phyloP scores from a whole-genome alignment of 2,888 invertebrate species.

The Plebejus anna region DNA sequence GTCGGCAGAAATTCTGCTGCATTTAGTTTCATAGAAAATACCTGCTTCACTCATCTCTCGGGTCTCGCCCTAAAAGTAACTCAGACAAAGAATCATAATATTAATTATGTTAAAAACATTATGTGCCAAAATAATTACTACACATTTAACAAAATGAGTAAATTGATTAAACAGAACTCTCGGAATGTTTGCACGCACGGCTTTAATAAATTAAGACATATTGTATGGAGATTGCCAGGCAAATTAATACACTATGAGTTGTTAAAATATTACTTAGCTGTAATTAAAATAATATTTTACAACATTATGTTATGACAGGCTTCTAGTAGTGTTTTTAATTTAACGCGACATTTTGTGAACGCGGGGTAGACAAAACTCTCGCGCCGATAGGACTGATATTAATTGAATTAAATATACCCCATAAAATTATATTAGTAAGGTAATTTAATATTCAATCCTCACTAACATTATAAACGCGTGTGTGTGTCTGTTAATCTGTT shows the following conservation, averaged over 20 bases:
- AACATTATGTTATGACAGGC: not conserved
- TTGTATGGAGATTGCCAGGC: constrained; percentile 1
- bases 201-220: constrained; percentile 9
- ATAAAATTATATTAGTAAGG: too few relatives aligned
- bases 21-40: too few relatives aligned
- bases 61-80: not conserved
- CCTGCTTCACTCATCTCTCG: too few relatives aligned
- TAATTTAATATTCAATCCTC: too few relatives aligned
- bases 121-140: not conserved
- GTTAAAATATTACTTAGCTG: constrained; percentile 2
- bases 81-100: not conserved
- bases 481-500: too few relatives aligned
- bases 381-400: too few relatives aligned
- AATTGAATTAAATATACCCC: too few relatives aligned
- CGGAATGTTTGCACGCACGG: constrained; percentile 3
- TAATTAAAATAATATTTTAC: not conserved
- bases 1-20: too few relatives aligned
- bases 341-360: too few relatives aligned
- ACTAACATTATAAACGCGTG: too few relatives aligned
- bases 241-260: constrained; percentile 9
- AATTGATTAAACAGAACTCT: not conserved
- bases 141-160: not conserved
- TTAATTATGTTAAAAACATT: not conserved
- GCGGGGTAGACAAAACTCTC: too few relatives aligned
- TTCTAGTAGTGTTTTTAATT: too few relatives aligned